Conservation (phyloP, 2,797 vertebrate species). For the Babyrousa celebensis region DNA sequence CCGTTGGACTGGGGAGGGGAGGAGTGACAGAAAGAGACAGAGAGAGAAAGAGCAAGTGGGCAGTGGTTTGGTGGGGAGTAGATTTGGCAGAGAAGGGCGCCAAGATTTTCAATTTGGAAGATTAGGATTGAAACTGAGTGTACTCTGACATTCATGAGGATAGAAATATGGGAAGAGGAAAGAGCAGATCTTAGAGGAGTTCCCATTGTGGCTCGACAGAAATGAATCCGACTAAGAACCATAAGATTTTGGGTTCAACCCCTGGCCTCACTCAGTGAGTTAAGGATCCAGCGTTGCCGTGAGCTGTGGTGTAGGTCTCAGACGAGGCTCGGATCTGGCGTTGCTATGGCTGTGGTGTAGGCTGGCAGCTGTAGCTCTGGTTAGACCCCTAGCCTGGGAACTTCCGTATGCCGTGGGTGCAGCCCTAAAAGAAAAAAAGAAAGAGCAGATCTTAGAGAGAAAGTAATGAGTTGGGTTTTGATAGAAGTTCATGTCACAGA, state of each 20-base stretch:
- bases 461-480: slow-evolving; percentile 55
- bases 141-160: neutral
- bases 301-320: too few relatives aligned
- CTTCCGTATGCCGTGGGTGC: too few relatives aligned
- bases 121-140: neutral
- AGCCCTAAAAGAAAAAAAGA: too few relatives aligned
- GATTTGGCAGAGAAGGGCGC: neutral
- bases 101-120: slow-evolving; percentile 2
- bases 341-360: too few relatives aligned
- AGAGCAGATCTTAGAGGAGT: neutral
- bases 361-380: too few relatives aligned
- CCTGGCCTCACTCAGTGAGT: too few relatives aligned
- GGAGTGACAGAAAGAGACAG: neutral
- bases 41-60: neutral
- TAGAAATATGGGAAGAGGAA: neutral
- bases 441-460: neutral
- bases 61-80: neutral
- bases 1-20: neutral
- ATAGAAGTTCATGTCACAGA: neutral
- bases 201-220: too few relatives aligned
- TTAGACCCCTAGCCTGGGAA: too few relatives aligned
- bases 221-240: too few relatives aligned
- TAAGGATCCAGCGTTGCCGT: too few relatives aligned
- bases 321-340: too few relatives aligned
- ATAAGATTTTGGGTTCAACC: too few relatives aligned